phyloP scores from a whole-genome alignment of 2,797 vertebrate species.

The Lerista edwardsae region DNA sequence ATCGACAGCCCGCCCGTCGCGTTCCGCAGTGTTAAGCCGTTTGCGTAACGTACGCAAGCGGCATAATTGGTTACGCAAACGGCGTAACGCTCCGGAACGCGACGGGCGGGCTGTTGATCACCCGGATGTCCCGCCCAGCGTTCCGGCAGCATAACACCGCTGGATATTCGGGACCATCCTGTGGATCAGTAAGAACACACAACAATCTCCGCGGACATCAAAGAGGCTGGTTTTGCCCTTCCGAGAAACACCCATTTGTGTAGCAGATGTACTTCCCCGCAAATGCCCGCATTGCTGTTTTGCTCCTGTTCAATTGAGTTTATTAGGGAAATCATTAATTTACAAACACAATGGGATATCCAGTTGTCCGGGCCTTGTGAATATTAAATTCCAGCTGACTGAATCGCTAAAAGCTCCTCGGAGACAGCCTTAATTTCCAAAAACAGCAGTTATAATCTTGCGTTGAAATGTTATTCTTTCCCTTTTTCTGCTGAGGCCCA shows the following conservation, averaged over 20 bases:
- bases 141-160: too few relatives aligned
- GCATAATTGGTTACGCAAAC: too few relatives aligned
- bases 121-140: too few relatives aligned
- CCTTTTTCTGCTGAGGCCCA: conserved; percentile 3
- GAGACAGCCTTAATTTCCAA: conserved; percentile 3
- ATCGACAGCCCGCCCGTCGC: too few relatives aligned
- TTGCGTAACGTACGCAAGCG: too few relatives aligned
- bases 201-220: background rate
- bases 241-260: background rate
- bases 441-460: background rate
- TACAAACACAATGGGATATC: background rate
- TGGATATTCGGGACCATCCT: background rate
- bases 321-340: conserved; percentile 25
- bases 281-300: conserved; percentile 3
- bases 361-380: background rate
- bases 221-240: background rate
- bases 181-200: background rate
- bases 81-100: too few relatives aligned
- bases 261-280: background rate
- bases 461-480: background rate
- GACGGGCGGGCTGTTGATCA: too few relatives aligned
- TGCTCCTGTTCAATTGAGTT: conserved; percentile 12
- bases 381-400: conserved; percentile 4
- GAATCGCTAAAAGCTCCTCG: background rate
- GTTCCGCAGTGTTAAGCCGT: too few relatives aligned